Conservation (phyloP, 2,797 vertebrate genomes). For the Sphaeramia orbicularis region DNA sequence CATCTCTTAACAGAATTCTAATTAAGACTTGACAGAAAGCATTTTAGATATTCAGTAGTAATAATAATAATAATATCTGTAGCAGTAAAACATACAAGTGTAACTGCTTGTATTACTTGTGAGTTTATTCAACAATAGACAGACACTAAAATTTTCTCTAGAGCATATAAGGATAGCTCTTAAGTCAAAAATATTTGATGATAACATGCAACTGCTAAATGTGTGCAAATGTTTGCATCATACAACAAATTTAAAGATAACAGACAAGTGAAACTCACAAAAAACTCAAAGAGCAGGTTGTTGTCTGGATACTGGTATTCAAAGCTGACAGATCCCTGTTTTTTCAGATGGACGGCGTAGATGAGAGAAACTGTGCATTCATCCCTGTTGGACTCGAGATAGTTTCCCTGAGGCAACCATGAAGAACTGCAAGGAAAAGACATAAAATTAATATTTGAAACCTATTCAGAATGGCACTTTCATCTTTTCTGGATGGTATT, state of each 20-base stretch:
- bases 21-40: too few relatives aligned
- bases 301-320: conserved; percentile 98
- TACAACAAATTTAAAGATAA: background rate
- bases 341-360: conserved; percentile 97
- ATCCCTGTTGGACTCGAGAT: conserved; percentile 96
- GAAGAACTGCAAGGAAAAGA: conserved; percentile 86
- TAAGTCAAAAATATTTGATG: too few relatives aligned
- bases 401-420: conserved; percentile 93
- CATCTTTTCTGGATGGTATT: background rate
- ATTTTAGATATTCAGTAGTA: too few relatives aligned
- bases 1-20: too few relatives aligned
- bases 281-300: conserved; percentile 98
- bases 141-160: too few relatives aligned
- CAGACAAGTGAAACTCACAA: conserved; percentile 87
- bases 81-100: too few relatives aligned
- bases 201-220: too few relatives aligned
- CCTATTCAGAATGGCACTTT: background rate
- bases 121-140: too few relatives aligned
- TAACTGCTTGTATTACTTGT: too few relatives aligned
- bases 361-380: conserved; percentile 97
- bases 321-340: conserved; percentile 93
- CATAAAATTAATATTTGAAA: background rate
- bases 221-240: background rate
- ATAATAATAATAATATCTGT: too few relatives aligned
- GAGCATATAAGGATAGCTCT: too few relatives aligned